Base-by-base conservation (phyloP, 2,888 invertebrate genomes). In the Aphodius sticticus region DNA sequence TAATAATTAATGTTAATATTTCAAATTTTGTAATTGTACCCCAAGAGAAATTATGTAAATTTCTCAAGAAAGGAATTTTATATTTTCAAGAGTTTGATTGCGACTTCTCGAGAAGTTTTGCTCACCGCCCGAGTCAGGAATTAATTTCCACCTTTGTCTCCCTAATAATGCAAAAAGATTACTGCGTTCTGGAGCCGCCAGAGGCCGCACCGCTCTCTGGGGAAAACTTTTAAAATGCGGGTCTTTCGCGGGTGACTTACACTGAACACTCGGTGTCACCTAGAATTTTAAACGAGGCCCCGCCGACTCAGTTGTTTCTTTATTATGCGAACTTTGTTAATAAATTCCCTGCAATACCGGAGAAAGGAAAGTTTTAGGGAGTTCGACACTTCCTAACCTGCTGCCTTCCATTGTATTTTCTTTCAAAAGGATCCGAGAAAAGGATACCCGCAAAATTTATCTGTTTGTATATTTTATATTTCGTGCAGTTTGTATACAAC, bases 221-320 rank as follows among this genome's bases (percentile, higher is more conserved):
- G 53, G 9, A 12, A 53, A 53, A 53, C 53, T 53, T 53, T 53
- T 53, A 53, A 53, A 53, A 53, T 12, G 53, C 53, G 53, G 53
- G 9, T 53, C 53, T 12, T 53, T 53, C 53, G 53, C 53, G 53
- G 53, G 9, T 53, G 53, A 53, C 53, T 53, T 53, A 53, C 53
- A 53, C 53, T 53, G 53, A 53, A 53, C 53, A 53, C 53, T 53
- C 53, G 53, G 53, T 53, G 53, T 53, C 53, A 53, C 53, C 53
- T 7, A 53, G 53, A 53, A 53, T 53, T 53, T 53, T 53, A 53
- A 53, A 53, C 53, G 53, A 53, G 53, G 4, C 53, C 53, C 12
- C 53, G 7, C 53, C 53, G 1, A 53, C 53, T 12, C 53, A 53
- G 9, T 53, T 53, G 53, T 53, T 53, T 53, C 53, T 53, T 53